Evolutionary conservation across 2,113 vertebrate species (phyloP).

Genomic region (Scophthalmus maximus): DNA sequence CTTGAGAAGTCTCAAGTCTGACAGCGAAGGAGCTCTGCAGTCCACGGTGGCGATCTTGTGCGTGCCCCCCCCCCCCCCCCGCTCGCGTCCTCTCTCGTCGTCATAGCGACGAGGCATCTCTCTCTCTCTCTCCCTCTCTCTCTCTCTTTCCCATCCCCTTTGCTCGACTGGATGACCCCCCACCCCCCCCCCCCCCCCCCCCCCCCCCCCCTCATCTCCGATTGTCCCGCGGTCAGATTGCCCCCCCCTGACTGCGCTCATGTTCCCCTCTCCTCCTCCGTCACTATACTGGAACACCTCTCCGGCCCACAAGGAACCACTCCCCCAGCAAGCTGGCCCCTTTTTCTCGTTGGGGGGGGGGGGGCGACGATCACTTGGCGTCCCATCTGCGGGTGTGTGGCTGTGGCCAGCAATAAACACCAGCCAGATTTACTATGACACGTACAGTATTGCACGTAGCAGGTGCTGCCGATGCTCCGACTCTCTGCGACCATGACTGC

Average conservation of each 20-base stretch:
- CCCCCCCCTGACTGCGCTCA: conserved; percentile 33
- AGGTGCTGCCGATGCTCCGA: conserved; percentile 11
- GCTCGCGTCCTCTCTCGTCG: conserved; percentile 39
- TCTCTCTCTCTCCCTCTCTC: not conserved
- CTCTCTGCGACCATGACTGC: conserved; percentile 24
- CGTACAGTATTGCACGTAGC: not conserved
- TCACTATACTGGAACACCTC: conserved; percentile 34
- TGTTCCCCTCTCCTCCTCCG: conserved; percentile 39
- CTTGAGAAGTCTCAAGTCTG: conserved; percentile 73
- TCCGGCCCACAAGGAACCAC: conserved; percentile 22
- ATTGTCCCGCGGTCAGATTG: too few species aligned
- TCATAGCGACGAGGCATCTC: not conserved
- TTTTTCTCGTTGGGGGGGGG: too few species aligned
- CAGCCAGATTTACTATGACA: conserved; percentile 23
- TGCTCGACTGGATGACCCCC: not conserved
- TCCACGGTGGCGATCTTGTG: conserved; percentile 11
- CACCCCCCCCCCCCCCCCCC: too few species aligned
- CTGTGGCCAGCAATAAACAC: conserved; percentile 29
- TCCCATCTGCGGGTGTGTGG: conserved; percentile 51
- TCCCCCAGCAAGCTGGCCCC: conserved; percentile 69
- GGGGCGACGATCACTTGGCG: conserved; percentile 35
- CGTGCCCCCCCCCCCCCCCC: too few species aligned
- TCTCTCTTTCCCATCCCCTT: not conserved
- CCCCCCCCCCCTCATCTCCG: too few species aligned
- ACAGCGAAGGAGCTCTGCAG: conserved; percentile 65